Base-by-base conservation (phyloP, 2,888 invertebrate genomes). In the Spatulosminthurus flaviceps region DNA sequence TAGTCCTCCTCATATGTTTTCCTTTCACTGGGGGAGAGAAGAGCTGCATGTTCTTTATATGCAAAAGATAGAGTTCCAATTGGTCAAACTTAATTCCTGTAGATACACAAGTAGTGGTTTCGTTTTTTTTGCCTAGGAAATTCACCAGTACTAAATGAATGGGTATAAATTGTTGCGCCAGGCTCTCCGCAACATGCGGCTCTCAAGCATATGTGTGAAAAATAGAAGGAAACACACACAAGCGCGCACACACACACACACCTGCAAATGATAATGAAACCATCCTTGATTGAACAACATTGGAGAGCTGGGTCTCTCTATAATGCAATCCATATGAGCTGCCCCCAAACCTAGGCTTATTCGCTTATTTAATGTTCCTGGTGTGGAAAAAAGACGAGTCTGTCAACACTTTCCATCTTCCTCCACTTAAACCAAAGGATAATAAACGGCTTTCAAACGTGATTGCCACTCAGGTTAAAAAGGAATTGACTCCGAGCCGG, bases 401-500 rank as follows among this genome's bases (percentile, higher is more conserved):
- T 64, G 64, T 64, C 64, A 22, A 64, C 64, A 64, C 64, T 1
- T 64, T 64, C 22, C 64, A 64, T 64, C 64, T 26, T n/a, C 24
- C 64, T 64, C 24, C 26, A 22, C 64, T 64, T 64, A 64, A 64
- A 64, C 22, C 24, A 64, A 64, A 9, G 24, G 64, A 64, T 64
- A 64, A 64, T 64, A 64, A 64, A 64, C 26, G 26, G 64, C 64
- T 64, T 64, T 64, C 64, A 64, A 64, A 7, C 26, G 16, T 22
- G 64, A 64, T 64, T 64, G 24, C 64, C 64, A 64, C 60, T 60
- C 26, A 64, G n/a, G 64, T 64, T 26, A 64, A 64, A 26, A 64
- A 7, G 64, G 64, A 26, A 51, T 51, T 11, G 22, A 64, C 64
- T 64, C 13, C 19, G 13, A 64, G 64, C 64, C 64, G 64, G 26